Evolutionary conservation across 2,797 vertebrate genomes (phyloP).

Genomic region (Carcharodon carcharias): DNA sequence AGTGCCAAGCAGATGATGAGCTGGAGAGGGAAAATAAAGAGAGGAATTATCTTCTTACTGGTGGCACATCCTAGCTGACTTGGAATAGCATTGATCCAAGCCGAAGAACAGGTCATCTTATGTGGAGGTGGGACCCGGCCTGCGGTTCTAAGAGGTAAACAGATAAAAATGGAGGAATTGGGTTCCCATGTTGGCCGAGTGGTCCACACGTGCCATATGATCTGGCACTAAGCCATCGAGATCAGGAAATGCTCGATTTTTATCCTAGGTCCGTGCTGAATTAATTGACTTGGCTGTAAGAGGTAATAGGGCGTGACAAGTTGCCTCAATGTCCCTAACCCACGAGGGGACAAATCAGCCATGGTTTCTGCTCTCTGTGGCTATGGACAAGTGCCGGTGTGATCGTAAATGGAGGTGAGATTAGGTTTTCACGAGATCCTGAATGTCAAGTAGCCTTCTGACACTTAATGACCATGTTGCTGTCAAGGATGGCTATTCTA

Average conservation of each 20-base stretch:
- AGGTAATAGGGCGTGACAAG: not conserved
- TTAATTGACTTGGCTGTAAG: not conserved
- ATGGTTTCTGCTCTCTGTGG: not conserved
- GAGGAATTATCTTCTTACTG: not conserved
- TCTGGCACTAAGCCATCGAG: too few relatives aligned
- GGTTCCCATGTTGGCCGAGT: not conserved
- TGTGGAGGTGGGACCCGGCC: not conserved
- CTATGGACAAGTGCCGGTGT: too few relatives aligned
- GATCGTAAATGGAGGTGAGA: too few relatives aligned
- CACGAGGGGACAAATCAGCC: not conserved
- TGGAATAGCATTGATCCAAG: not conserved
- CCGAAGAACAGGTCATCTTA: not conserved
- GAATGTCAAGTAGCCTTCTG: not conserved
- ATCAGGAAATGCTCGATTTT: not conserved
- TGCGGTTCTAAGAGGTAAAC: not conserved
- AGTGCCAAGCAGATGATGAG: not conserved
- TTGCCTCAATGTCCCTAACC: not conserved
- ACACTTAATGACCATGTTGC: not conserved
- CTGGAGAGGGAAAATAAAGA: not conserved
- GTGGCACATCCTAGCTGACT: not conserved
- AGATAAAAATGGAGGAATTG: not conserved
- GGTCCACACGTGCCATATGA: not conserved
- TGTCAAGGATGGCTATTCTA: not conserved
- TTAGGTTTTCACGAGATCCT: not conserved
- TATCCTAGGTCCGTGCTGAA: not conserved